These are phyloP conservation scores for Oreochromis aureus DNA, from an alignment of 2,113 vertebrate species.

Conservation along the genomic window DNA sequence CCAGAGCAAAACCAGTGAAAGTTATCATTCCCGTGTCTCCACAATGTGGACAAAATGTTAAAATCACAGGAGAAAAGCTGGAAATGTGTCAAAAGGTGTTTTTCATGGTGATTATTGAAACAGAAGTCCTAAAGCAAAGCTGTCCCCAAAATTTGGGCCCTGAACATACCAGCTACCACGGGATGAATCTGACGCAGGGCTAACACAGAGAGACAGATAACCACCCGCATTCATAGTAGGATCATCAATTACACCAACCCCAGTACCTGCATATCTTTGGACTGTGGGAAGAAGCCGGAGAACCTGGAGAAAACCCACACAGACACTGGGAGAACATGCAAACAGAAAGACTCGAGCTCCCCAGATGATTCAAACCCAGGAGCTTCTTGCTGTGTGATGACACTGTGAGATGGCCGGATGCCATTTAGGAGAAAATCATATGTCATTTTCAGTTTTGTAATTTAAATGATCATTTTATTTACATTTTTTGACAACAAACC, in stretches of 20 bases:
- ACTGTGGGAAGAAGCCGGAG: not conserved
- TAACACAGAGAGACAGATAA: fast-evolving
- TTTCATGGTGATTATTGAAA: not conserved
- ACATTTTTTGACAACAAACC: not conserved
- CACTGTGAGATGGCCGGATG: not conserved
- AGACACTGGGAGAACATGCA: fast-evolving
- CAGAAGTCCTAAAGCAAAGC: not conserved
- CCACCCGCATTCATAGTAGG: not conserved
- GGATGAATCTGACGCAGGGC: not conserved
- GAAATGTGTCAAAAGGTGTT: not conserved
- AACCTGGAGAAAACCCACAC: not conserved
- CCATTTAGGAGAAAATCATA: not conserved
- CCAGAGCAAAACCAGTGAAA: not conserved
- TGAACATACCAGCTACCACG: not conserved
- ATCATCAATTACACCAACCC: not conserved
- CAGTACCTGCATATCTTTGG: fast-evolving
- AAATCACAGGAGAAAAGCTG: not conserved
- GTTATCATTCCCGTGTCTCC: not conserved
- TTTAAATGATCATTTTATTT: not conserved
- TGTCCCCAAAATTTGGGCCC: not conserved
- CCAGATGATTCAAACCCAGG: not conserved
- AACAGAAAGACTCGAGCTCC: not conserved
- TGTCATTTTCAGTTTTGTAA: not conserved
- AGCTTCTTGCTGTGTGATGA: not conserved
- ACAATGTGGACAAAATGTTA: not conserved